Base-by-base conservation (phyloP, 2,113 vertebrate species). In the Gopherus flavomarginatus region DNA sequence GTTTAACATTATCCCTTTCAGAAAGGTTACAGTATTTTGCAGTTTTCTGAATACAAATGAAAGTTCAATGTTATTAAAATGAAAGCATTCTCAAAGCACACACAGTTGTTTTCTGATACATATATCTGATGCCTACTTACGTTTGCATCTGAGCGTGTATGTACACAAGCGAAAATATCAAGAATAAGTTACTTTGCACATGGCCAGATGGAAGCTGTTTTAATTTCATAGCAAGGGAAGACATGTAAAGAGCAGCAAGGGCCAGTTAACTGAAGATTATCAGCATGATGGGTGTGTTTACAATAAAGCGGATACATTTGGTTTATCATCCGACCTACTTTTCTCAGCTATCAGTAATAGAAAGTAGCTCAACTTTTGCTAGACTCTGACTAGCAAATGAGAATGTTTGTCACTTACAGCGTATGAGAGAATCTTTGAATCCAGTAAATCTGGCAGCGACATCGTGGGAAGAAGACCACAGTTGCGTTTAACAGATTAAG, bases 1-100 rank as follows among this genome's bases (percentile, higher is more conserved):
- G 95, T 97, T 92, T 82, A 87, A n/a, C 88, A 42, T 16, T 19
- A 84, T 84, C 78, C 75, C 7, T 95, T 97, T 95, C 94, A 88
- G 83, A 96, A 95, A 97, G 96, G 97, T 97, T 96, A 97, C 95
- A 95, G 88, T 93, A 96, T 93, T 94, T 97, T 90, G 96, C 89
- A 85, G 31, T 26, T 88, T 92, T 86, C 47, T 50, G 69, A 83
- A 94, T 87, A 42, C 82, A 81, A 94, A 89, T 90, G 86, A 85
- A 94, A 94, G 29, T 47, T 75, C 56, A 38, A 0, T 2, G 0
- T 11, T 81, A 47, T 7, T 93, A 17, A 89, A 95, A 80, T 16
- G 8, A 86, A 88, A 44, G 42, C 38, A 47, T 78, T 44, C 12
- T 78, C 42, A 47, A 82, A 80, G 47, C 87, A 88, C 59, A 8